Base-by-base conservation (phyloP, 2,797 vertebrate genomes). In the Cuculus canorus region DNA sequence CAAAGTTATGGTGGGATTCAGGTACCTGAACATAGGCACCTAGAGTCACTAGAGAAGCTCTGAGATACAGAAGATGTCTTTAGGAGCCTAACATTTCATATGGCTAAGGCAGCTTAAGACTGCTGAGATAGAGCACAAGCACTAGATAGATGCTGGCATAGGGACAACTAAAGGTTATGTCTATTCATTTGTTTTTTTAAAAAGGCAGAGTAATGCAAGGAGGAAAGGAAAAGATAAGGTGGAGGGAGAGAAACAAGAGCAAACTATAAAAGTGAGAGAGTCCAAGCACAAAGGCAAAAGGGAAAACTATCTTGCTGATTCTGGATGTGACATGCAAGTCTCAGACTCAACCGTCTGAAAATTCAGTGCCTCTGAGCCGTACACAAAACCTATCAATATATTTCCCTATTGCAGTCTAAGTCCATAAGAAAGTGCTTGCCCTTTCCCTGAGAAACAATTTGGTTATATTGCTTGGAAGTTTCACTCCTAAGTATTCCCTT, bases 401-500 rank as follows among this genome's bases (percentile, higher is more conserved):
- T 86, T 91, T 86, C 52, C 60, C n/a, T 86, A 35, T 82, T 92
- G 61, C 82, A 82, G 2, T 50, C 47, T 77, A 73, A 77, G n/a
- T 90, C 79, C 69, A 19, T 76, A 47, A 76, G 23, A 76, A 92
- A 79, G 41, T 53, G 37, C 52, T 84, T 91, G 63, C 60, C 61
- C 61, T 30, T 88, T 82, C 56, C 70, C 68, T 85, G 56, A 70
- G 77, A 96, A 91, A 82, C 25, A 37, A 39, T 86, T 88, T 68
- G 56, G 33, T 88, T 89, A 54, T 88, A 73, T 24, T 70, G n/a
- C 45, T 84, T 76, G 61, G 77, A 80, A 88, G 32, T 83, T 81
- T 91, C 59, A 73, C 66, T 77, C 48, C 43, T 70, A 90, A 86
- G 65, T 90, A 86, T 91, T 84, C 37, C 45, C 47, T 91, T 90